Conservation (phyloP, 2,888 invertebrate species). For the Gibbula magus region DNA sequence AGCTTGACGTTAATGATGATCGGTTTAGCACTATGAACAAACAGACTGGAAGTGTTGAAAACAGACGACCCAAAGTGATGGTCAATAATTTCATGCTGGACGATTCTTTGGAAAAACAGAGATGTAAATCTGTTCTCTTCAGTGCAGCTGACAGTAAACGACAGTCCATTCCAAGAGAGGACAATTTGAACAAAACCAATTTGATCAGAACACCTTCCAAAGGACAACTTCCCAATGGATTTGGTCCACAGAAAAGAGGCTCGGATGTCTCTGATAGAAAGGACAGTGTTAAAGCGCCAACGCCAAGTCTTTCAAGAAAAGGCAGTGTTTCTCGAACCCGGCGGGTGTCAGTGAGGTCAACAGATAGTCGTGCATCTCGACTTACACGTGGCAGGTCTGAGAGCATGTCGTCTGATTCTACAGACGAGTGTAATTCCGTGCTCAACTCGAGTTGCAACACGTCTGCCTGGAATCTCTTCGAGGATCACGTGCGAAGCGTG, state of each 20-base stretch:
- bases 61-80: neutral
- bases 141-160: neutral
- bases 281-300: neutral
- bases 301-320: neutral
- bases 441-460: neutral
- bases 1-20: too few relatives aligned
- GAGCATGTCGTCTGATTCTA: constrained; percentile 19
- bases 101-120: neutral
- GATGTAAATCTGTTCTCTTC: constrained; percentile 1
- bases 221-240: neutral
- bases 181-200: neutral
- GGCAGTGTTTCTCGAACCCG: neutral
- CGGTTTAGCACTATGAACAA: too few relatives aligned
- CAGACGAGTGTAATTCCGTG: neutral
- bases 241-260: neutral
- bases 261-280: neutral
- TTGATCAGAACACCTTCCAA: neutral
- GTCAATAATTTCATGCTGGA: neutral
- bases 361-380: neutral
- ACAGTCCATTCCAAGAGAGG: too few relatives aligned
- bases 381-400: neutral
- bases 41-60: neutral
- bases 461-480: constrained; percentile 51
- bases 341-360: neutral
- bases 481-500: constrained; percentile 53